Percentiles rank a stretch among this genome's conserved stretches.
Evolutionary conservation across 1,140 invertebrate species (phyloP).

Genomic region (Zaprionus davidi): DNA sequence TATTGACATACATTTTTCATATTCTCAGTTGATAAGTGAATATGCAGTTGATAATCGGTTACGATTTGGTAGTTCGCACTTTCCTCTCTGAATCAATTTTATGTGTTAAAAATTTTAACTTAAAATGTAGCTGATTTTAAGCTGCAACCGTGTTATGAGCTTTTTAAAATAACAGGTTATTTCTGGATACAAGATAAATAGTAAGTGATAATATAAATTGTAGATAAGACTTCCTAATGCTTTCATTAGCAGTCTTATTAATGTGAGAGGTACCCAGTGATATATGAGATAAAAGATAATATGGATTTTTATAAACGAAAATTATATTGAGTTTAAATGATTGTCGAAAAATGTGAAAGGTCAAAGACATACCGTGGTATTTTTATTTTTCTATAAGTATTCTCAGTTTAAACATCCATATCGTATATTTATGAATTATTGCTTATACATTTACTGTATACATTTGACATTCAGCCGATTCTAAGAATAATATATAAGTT

Average conservation of each 20-base stretch:
- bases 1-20: neutral
- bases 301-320: neutral
- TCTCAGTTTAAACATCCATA: neutral
- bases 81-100: conserved; percentile 18
- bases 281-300: neutral
- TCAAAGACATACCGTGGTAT: too few species aligned
- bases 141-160: neutral
- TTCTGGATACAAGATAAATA: conserved; percentile 34
- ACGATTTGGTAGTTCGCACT: neutral
- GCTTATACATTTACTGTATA: neutral
- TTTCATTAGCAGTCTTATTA: neutral
- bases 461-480: neutral
- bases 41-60: neutral
- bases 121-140: conserved; percentile 20
- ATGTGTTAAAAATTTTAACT: conserved; percentile 37
- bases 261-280: neutral
- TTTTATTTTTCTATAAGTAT: too few species aligned
- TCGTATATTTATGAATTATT: neutral
- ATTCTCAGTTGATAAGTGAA: neutral
- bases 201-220: conserved; percentile 34
- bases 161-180: conserved; percentile 42
- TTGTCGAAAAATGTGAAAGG: neutral
- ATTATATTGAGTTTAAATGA: neutral
- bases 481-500: neutral
- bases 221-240: conserved; percentile 12